Evolutionary conservation across 1,140 invertebrate genomes (phyloP).

Genomic region (Anthonomus grandis): DNA sequence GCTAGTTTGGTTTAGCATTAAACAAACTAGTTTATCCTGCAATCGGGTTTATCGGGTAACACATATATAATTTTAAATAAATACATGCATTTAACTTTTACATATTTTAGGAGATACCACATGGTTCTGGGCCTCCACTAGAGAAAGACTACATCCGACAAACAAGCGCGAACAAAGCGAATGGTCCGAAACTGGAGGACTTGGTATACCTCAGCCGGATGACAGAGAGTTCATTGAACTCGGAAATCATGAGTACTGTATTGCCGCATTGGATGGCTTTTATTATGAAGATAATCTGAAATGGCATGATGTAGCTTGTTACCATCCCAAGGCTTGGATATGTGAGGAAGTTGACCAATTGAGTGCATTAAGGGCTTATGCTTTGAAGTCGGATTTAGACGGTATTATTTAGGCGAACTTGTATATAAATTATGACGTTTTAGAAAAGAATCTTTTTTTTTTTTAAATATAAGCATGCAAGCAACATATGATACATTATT

Average conservation of each 20-base stretch:
- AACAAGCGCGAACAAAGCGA: neutral
- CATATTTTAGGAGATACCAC: neutral
- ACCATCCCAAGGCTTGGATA: neutral
- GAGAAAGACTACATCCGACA: neutral
- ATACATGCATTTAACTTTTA: too few relatives aligned
- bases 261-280: neutral
- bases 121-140: neutral
- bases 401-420: neutral
- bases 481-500: too few relatives aligned
- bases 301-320: neutral
- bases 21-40: too few relatives aligned
- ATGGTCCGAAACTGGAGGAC: neutral
- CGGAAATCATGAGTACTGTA: neutral
- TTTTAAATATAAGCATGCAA: too few relatives aligned
- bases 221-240: neutral
- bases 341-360: constrained; percentile 1
- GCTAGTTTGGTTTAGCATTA: too few relatives aligned
- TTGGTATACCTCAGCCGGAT: neutral
- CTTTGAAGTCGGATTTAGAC: neutral
- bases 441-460: too few relatives aligned
- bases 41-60: too few relatives aligned
- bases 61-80: too few relatives aligned
- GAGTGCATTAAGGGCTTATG: neutral
- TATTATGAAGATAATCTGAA: neutral
- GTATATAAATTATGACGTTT: neutral